Base-by-base conservation (phyloP, 1,140 invertebrate genomes). In the Antheraea mylitta region DNA sequence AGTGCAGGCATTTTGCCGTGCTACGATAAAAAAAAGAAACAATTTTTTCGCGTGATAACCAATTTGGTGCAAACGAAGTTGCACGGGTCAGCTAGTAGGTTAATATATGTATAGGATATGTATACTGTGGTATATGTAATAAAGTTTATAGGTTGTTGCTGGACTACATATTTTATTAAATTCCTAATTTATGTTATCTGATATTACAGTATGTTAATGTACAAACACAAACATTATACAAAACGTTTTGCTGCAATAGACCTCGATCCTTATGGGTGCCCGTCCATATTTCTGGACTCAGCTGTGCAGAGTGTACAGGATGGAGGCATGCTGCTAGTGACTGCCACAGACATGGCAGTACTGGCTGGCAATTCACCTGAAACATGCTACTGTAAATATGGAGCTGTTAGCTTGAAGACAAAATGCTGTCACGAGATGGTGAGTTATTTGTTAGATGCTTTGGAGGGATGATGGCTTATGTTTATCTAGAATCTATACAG, bases 311-410 rank as follows among this genome's bases (percentile, higher is more conserved):
- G 95, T 74, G 92, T 97, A 0, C 93, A 93, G 36, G 95, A 98
- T 78, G 96, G 96, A 11, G 97, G 97, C 0, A 79, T 98, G 10
- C 89, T 99, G n/a, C 94, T 99, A 72, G 95, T 99, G 0, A 99
- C 99, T 0, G 98, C 98, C 19, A 99, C 99, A 0, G 99, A 99
- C 88, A 98, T 99, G 96, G 99, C 98, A 2, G 96, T 99, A 11
- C 91, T 99, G 60, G 98, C 98, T 77, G 99, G 99, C 0, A 99
- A 99, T 93, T 95, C 96, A 5, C 96, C 97, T 0, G 98, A 99
- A 91, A 97, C 98, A 0, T 99, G 98, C 87, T 97, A 96, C 82
- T 94, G 95, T 0, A 99, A 99, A 93, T 99, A 99, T 91, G 98
- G 98, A 5, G 95, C 98, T 9, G 93, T 99, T 67, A 97, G 98